Conservation (phyloP, 2,113 vertebrate species). For the crab-eating macaque (Macaca fascicularis) region DNA sequence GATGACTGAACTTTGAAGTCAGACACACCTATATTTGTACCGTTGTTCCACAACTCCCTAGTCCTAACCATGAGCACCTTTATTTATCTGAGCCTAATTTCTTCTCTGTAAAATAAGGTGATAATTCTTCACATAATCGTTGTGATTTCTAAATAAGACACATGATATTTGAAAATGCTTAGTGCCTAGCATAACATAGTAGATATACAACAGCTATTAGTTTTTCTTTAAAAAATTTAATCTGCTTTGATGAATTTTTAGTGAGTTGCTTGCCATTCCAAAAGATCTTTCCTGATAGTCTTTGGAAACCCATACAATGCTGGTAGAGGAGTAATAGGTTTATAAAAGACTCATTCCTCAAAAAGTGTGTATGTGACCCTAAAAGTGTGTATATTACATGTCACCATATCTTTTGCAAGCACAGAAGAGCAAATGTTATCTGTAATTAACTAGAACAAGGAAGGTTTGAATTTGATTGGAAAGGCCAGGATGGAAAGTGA, state of each 20-base stretch:
- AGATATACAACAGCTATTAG: background rate
- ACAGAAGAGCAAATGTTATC: background rate
- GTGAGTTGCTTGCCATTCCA: background rate
- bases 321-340: background rate
- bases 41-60: background rate
- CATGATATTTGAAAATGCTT: background rate
- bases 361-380: background rate
- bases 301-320: background rate
- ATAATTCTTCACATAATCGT: background rate
- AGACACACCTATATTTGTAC: background rate
- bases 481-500: background rate
- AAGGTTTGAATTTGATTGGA: background rate
- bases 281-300: background rate
- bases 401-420: no score
- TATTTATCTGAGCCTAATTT: background rate
- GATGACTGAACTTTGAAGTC: background rate
- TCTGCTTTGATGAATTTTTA: constrained; percentile 1
- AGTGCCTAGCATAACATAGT: background rate
- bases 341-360: background rate
- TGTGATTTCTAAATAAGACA: background rate
- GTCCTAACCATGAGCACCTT: background rate
- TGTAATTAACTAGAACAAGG: background rate
- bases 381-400: background rate
- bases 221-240: background rate
- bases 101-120: background rate